phyloP scores from a whole-genome alignment of 2,113 vertebrate genomes.

The Paramisgurnus dabryanus region DNA sequence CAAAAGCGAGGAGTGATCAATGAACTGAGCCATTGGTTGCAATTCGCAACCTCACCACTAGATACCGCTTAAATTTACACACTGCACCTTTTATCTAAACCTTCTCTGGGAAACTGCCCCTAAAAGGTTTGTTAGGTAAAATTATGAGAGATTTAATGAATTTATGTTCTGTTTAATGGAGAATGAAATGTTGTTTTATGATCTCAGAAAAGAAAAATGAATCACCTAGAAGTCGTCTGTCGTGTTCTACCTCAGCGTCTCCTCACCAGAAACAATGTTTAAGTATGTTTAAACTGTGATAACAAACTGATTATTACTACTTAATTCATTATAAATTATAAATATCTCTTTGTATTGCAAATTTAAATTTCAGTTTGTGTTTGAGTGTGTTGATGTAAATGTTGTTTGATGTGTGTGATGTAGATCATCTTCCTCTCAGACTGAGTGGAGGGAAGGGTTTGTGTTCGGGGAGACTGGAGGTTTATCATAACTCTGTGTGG shows the following conservation, averaged over 20 bases:
- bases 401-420: slow-evolving; percentile 1
- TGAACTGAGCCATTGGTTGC: too few relatives aligned
- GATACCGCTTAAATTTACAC: too few relatives aligned
- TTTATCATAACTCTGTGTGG: too few relatives aligned
- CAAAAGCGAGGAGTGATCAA: too few relatives aligned
- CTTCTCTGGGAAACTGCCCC: too few relatives aligned
- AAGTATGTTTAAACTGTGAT: not conserved
- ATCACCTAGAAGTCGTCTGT: not conserved
- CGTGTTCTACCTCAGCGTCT: not conserved
- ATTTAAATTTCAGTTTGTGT: not conserved
- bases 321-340: not conserved
- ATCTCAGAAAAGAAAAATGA: not conserved
- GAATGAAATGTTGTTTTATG: not conserved
- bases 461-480: too few relatives aligned
- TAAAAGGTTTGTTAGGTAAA: not conserved
- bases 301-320: not conserved
- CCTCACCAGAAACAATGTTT: slow-evolving; percentile 8
- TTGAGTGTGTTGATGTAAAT: not conserved
- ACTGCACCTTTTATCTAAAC: too few relatives aligned
- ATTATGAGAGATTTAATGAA: not conserved
- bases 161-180: not conserved
- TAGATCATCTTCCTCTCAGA: not conserved
- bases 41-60: too few relatives aligned
- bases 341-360: too few relatives aligned
- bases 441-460: too few relatives aligned